Evolutionary conservation across 2,113 vertebrate species (phyloP), one percentile per base, ranked within the genome.

Genomic region (Phycodurus eques): DNA sequence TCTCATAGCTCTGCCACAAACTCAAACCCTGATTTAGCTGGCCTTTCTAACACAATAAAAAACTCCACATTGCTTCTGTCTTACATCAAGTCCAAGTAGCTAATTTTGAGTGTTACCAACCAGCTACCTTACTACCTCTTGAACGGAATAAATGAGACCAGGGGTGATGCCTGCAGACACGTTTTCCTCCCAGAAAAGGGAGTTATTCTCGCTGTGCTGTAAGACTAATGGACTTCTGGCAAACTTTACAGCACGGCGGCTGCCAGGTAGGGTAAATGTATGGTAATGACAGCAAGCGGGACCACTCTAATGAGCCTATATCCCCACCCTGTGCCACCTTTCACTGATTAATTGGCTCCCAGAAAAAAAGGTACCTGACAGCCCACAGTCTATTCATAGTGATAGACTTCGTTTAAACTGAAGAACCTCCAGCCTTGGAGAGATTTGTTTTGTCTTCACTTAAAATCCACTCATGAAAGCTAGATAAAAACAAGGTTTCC

Each of bases 141-240:
- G 10, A 66, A 66, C 46, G 59, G 22, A 46, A 66, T 27, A 66
- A 66, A 66, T 31, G 63, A 27, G 43, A 47, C 22, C 9, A 64
- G 39, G 27, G 4, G 12, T 2, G n/a, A 66, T 66, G 64, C 64
- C 44, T 22, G 9, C 8, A 14, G 64, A 66, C 42, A 10, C 19
- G 11, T 43, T 66, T 47, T 15, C 20, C 43, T 27, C 20, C 63
- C 63, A 27, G 44, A 66, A 46, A 65, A 49, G 11, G 12, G 19
- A 20, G 20, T 64, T 65, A 22, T 65, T 65, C 43, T 22, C n/a
- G 13, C 42, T 13, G 39, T 5, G 39, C 12, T 43, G 20, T 44
- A 43, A 64, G 44, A 66, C 64, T 47, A 66, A 66, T 66, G 22
- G 64, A 66, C 43, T 46, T 47, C 64, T 66, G 64, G 64, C 44